These are phyloP conservation scores for Eupelmus urozonus DNA, from an alignment of 2,888 invertebrate genomes.

Conservation along the genomic window DNA sequence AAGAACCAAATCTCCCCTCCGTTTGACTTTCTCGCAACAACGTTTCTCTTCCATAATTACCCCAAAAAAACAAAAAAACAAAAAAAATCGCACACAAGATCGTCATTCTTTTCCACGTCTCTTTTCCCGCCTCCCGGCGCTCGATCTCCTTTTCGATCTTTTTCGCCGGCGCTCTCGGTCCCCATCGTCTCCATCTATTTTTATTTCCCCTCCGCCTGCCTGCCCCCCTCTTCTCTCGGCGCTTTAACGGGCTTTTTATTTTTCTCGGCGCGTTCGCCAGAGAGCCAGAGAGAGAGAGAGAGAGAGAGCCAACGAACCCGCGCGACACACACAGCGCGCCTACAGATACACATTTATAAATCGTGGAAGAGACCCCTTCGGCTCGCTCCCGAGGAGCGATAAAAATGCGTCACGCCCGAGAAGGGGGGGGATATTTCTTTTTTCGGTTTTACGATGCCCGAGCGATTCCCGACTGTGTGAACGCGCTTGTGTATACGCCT, in stretches of 20 bases:
- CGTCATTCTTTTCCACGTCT: background rate
- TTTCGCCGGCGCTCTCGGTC: slow-evolving; percentile 7
- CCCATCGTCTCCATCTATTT: slow-evolving; percentile 25
- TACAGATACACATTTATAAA: background rate
- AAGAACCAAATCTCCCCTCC: too few relatives aligned
- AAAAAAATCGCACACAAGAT: too few relatives aligned
- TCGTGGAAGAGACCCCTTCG: slow-evolving; percentile 2
- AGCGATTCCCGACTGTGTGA: too few relatives aligned
- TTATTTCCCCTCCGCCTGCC: slow-evolving; percentile 9
- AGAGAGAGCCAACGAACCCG: slow-evolving; percentile 49
- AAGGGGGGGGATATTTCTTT: background rate
- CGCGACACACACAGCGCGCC: background rate
- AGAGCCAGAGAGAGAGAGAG: too few relatives aligned
- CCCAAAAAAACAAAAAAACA: too few relatives aligned
- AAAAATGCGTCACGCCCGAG: slow-evolving; percentile 11
- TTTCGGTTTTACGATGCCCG: slow-evolving; percentile 18
- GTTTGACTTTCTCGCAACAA: too few relatives aligned
- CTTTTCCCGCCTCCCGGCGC: background rate
- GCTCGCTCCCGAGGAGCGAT: background rate
- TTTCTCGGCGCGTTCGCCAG: slow-evolving; percentile 40
- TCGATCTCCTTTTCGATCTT: slow-evolving; percentile 22
- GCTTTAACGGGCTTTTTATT: slow-evolving; percentile 52
- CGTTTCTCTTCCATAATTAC: too few relatives aligned
- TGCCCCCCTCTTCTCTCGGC: slow-evolving; percentile 29
- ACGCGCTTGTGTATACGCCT: too few relatives aligned